Percentiles rank a stretch among this genome's conserved stretches.
These are phyloP conservation scores for Drosophila busckii DNA, from an alignment of 1,140 invertebrate species.

Conservation along the genomic window DNA sequence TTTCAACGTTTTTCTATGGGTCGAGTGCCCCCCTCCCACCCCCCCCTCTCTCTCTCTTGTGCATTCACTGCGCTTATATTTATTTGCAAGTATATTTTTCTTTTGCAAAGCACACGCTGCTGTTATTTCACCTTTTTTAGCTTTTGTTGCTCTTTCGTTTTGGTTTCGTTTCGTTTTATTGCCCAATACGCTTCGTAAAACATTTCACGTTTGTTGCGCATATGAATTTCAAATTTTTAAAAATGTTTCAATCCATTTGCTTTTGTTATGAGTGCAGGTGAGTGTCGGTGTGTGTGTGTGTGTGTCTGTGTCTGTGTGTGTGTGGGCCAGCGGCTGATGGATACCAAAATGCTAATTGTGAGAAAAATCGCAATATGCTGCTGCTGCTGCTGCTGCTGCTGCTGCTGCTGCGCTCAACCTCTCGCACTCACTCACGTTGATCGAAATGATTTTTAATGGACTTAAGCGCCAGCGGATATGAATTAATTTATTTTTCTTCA, in stretches of 20 bases:
- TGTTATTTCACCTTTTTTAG: constrained; percentile 37
- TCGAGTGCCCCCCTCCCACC: constrained; percentile 11
- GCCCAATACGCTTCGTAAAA: constrained; percentile 72
- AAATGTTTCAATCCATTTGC: constrained; percentile 66
- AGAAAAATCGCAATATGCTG: constrained; percentile 70
- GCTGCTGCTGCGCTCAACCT: no score
- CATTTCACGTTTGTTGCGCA: constrained; percentile 76
- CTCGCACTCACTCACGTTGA: constrained; percentile 38
- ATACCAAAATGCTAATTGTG: constrained; percentile 70
- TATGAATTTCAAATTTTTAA: constrained; percentile 77
- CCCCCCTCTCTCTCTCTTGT: background rate
- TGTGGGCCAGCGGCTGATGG: constrained; percentile 11
- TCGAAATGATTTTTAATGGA: constrained; percentile 75
- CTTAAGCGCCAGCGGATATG: constrained; percentile 58
- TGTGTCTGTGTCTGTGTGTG: constrained; percentile 8
- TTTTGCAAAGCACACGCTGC: constrained; percentile 25
- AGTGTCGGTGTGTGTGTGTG: background rate
- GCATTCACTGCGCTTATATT: constrained; percentile 14
- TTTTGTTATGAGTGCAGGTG: constrained; percentile 37
- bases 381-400: no score
- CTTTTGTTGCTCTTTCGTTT: constrained; percentile 18
- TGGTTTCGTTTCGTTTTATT: constrained; percentile 63
- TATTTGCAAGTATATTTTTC: constrained; percentile 39
- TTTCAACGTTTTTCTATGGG: constrained; percentile 35
- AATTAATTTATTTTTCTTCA: constrained; percentile 45